Evolutionary conservation across 1,140 invertebrate species (phyloP), one percentile per base, ranked within the genome.

Genomic region (Megalonaias nervosa): DNA sequence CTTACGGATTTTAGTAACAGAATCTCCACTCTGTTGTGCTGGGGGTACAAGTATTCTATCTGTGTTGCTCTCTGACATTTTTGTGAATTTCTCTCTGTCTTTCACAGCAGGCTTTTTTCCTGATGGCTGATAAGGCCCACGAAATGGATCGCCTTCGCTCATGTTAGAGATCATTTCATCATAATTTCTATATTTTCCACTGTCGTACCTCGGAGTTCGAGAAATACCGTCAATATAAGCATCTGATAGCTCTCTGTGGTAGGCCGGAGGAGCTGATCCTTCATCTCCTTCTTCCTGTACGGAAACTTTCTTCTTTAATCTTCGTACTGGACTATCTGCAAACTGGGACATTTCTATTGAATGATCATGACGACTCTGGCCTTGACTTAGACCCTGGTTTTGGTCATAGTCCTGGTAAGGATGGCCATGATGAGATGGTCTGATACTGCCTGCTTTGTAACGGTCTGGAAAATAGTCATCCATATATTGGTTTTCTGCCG

Each of bases 131-230:
- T 70, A 75, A 59, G 69, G 21, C 3, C 67, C 77, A 62, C 69
- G 26, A 64, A 76, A 77, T 21, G 78, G 79, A 64, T 79, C 75
- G 14, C 75, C 67, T n/a, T 57, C 21, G 19, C 61, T 68, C 64
- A 79, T 74, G 19, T 77, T 66, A 0, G 55, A 26, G 13, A 78
- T 71, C 58, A 78, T 77, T 9, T 75, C 74, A 73, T 76, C 78
- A 26, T 82, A 72, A 19, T 62, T 80, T 9, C 59, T 72, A 19
- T 81, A 71, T 38, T 71, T 62, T 16, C 70, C 70, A 17, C 66
- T 56, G 12, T 31, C 31, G 38, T 77, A 77, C 23, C 71, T 61
- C 17, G 66, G 72, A 48, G 71, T 75, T n/a, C 70, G 48, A 16
- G 67, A 65, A 11, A 69, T 58, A 56, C 56, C 61, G 2, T 75